Conservation (phyloP, 2,888 invertebrate species). For the Nematopogon swammerdamellus region DNA sequence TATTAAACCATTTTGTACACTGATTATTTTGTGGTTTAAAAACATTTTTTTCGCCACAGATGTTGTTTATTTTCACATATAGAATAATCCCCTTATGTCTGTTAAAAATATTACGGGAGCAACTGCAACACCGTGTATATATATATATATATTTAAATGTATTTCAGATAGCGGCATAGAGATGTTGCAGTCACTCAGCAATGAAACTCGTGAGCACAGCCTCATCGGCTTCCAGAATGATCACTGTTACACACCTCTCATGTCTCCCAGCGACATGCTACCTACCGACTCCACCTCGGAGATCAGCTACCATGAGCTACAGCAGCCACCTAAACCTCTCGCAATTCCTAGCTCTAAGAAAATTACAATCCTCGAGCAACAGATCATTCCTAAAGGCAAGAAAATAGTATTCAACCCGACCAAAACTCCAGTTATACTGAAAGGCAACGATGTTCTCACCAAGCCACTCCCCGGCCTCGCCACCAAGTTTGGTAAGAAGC, state of each 20-base stretch:
- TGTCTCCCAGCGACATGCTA: conserved; percentile 57
- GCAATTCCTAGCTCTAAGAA: conserved; percentile 44
- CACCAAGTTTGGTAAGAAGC: conserved; percentile 18
- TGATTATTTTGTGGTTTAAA: no score
- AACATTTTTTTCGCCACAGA: no score
- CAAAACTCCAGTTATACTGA: conserved; percentile 31
- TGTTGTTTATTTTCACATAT: no score
- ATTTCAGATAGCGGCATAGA: conserved; percentile 47
- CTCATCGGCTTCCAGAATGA: conserved; percentile 70
- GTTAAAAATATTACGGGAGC: no score
- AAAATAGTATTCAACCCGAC: conserved; percentile 35
- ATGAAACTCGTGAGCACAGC: conserved; percentile 49
- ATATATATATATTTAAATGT: no score
- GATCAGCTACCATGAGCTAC: conserved; percentile 34
- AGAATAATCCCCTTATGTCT: no score
- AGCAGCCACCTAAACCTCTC: conserved; percentile 32
- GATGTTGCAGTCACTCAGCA: conserved; percentile 46
- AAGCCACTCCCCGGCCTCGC: conserved; percentile 28
- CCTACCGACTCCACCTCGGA: conserved; percentile 31
- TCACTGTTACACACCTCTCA: conserved; percentile 76
- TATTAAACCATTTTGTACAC: no score
- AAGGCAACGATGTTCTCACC: conserved; percentile 37
- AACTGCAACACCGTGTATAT: no score
- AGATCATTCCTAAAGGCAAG: conserved; percentile 50
- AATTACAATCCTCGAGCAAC: conserved; percentile 46